These are phyloP conservation scores for Atopsyche davidsoni DNA, from an alignment of 1,140 invertebrate genomes.

Conservation along the genomic window DNA sequence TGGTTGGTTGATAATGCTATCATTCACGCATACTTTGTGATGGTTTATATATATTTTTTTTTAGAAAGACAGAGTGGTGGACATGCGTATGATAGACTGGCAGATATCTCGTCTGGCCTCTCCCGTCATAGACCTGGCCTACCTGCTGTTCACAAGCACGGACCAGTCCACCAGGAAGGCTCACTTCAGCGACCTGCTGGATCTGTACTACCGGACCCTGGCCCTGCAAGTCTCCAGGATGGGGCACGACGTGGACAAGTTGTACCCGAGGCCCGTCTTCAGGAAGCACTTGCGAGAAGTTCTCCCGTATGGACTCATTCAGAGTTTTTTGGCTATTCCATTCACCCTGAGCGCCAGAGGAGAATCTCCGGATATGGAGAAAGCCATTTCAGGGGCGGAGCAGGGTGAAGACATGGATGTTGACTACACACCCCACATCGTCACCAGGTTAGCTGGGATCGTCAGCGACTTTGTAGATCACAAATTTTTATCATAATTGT, in stretches of 20 bases:
- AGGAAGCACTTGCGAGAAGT: constrained; percentile 12
- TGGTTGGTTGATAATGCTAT: too few relatives aligned
- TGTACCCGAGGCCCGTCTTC: constrained; percentile 13
- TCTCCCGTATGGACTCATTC: constrained; percentile 14
- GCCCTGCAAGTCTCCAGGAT: constrained; percentile 2
- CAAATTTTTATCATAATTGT: too few relatives aligned
- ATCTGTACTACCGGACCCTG: constrained; percentile 23
- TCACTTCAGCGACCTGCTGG: constrained; percentile 13
- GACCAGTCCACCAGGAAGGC: constrained; percentile 8
- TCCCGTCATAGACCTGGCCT: constrained; percentile 18
- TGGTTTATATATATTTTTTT: too few relatives aligned
- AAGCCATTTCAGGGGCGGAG: too few relatives aligned
- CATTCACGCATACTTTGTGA: too few relatives aligned
- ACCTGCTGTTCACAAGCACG: constrained; percentile 19
- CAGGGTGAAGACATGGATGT: too few relatives aligned
- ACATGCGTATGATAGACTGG: constrained; percentile 25
- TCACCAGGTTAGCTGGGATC: too few relatives aligned
- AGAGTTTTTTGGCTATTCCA: constrained; percentile 10
- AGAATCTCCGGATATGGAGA: constrained; percentile 2
- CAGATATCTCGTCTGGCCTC: constrained; percentile 13
- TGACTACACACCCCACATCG: too few relatives aligned
- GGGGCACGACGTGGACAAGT: constrained; percentile 14
- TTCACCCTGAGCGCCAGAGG: constrained; percentile 4
- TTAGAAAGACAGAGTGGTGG: constrained; percentile 17
- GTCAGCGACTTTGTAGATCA: too few relatives aligned